Evolutionary conservation across 2,888 invertebrate species (phyloP), one percentile per base, ranked within the genome.

Genomic region (Patella ulyssiponensis): DNA sequence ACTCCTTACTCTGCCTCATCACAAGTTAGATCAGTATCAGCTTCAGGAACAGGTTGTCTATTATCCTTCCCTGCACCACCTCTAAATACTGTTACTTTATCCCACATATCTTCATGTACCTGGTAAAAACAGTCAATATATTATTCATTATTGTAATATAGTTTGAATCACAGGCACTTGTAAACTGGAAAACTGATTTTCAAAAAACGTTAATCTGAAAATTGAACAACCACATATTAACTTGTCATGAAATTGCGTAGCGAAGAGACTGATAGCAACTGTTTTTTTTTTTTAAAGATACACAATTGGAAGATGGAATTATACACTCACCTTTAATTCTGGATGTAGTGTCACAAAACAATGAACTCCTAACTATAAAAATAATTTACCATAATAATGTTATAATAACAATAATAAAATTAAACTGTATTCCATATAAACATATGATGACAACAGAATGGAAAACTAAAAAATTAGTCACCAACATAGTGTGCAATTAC

Each of bases 361-460:
- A 72, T 85, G 83, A 14, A 88, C 73, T 53, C 87, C 89, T 76
- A 89, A 82, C 90, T 89, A 85, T 71, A 88, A 87, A 27, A 71
- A 5, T 44, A 44, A 44, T 9, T 44, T 44, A 44, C 44, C 44
- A 44, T 44, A 1, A 44, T 44, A 44, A 44, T 44, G 9, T 44
- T 9, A 9, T 9, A 44, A 44, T 44, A 44, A 44, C 9, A 44
- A 44, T 7, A 44, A 44, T 44, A 44, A 44, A n/a, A n/a, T n/a
- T 44, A 44, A 7, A 44, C 44, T 44, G 3, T 44, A 33, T 33
- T 33, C 7, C 33, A 4, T 33, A 33, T 33, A 33, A 5, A 5
- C 4, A 33, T 33, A 5, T 33, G 33, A 33, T 33, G 33, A 33
- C 33, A 33, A 33, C 33, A 33, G 33, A 33, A 33, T 27, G 7